Evolutionary conservation across 1,140 invertebrate genomes (phyloP).

Genomic region (Nautilus pompilius): DNA sequence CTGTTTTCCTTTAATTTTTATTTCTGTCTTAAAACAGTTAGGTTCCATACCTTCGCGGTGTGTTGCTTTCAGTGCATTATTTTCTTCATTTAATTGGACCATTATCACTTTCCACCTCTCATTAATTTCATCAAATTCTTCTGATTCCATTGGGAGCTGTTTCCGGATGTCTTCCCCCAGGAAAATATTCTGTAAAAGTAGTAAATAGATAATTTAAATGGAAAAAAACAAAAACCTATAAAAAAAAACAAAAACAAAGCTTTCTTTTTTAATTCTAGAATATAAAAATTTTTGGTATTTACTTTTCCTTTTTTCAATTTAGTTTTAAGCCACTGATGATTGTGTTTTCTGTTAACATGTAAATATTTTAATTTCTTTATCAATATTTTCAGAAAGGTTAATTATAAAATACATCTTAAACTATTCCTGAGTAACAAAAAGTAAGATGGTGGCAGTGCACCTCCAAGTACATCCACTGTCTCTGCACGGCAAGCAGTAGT

Average conservation of each 20-base stretch:
- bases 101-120: conserved; percentile 54
- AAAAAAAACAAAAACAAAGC: neutral
- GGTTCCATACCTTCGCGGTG: conserved; percentile 53
- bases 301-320: no score
- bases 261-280: no score
- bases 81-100: conserved; percentile 47
- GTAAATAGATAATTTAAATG: neutral
- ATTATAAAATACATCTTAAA: no score
- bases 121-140: conserved; percentile 55
- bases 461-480: conserved; percentile 78
- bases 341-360: no score
- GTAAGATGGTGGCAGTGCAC: conserved; percentile 44
- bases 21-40: no score
- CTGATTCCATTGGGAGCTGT: conserved; percentile 54
- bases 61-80: conserved; percentile 51
- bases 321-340: no score
- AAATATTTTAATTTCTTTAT: no score
- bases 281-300: no score
- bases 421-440: no score
- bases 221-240: neutral
- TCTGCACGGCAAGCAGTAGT: conserved; percentile 71
- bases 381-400: no score
- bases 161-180: conserved; percentile 56
- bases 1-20: no score
- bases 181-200: conserved; percentile 53